Evolutionary conservation across 2,888 invertebrate species (phyloP).

Genomic region (Zhuqinia jingwanae): DNA sequence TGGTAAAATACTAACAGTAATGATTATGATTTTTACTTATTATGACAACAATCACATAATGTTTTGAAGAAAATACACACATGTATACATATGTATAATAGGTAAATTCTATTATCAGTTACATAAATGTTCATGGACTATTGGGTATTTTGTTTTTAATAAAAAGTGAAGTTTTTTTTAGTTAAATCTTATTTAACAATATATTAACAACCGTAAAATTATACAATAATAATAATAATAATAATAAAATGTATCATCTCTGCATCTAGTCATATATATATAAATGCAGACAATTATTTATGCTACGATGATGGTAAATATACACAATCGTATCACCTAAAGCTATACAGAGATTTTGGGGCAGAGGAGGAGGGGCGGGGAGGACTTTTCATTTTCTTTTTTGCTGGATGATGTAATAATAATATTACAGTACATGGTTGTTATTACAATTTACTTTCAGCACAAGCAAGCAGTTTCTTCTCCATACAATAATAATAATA

Average conservation of each 20-base stretch:
- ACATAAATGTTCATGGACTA: constrained; percentile 65
- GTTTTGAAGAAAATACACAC: constrained; percentile 74
- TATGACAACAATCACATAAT: constrained; percentile 72
- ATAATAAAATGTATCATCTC: constrained; percentile 18
- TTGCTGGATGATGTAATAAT: background rate
- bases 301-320: constrained; percentile 4
- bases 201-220: constrained; percentile 41
- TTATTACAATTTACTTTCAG: constrained; percentile 3
- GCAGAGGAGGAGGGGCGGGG: background rate
- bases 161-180: constrained; percentile 55
- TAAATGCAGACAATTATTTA: background rate
- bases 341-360: background rate
- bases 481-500: no score
- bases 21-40: constrained; percentile 70
- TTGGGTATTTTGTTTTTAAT: constrained; percentile 46
- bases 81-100: constrained; percentile 66
- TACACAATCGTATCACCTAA: constrained; percentile 28
- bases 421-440: constrained; percentile 2
- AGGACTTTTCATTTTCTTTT: background rate
- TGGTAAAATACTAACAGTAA: constrained; percentile 67
- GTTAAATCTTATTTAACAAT: constrained; percentile 43
- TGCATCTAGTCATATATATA: constrained; percentile 3
- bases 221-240: background rate
- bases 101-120: constrained; percentile 52
- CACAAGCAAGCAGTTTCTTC: constrained; percentile 38